Percentiles rank a stretch among this genome's conserved stretches.
Conservation (phyloP, 2,888 invertebrate species). For the Apocheima hispidaria region DNA sequence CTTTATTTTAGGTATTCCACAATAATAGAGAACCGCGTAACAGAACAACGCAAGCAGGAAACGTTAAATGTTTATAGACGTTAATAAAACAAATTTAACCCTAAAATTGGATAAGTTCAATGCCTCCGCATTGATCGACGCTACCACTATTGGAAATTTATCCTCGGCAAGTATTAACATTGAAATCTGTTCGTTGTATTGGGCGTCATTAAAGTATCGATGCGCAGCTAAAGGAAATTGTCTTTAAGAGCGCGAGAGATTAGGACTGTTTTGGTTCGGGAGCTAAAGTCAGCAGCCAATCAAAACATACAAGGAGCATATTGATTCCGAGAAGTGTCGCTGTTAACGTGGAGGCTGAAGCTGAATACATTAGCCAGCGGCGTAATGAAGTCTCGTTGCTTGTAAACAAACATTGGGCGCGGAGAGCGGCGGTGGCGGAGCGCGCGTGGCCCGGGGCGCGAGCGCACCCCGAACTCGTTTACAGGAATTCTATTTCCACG, state of each 20-base stretch:
- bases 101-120: slow-evolving; percentile 86
- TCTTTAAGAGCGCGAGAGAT: slow-evolving; percentile 62
- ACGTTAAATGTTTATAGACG: slow-evolving; percentile 78
- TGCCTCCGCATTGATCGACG: slow-evolving; percentile 71
- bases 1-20: slow-evolving; percentile 27
- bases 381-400: slow-evolving; percentile 86
- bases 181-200: slow-evolving; percentile 86
- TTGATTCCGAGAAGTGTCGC: slow-evolving; percentile 87
- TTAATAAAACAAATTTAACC: slow-evolving; percentile 85
- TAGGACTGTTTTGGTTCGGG: slow-evolving; percentile 66
- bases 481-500: slow-evolving; percentile 85
- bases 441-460: slow-evolving; percentile 69
- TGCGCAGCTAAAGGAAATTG: slow-evolving; percentile 61
- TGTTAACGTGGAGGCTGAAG: slow-evolving; percentile 86
- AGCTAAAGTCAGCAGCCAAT: slow-evolving; percentile 72
- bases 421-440: slow-evolving; percentile 48
- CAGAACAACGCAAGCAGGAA: slow-evolving; percentile 75
- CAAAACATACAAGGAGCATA: slow-evolving; percentile 87
- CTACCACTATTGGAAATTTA: slow-evolving; percentile 85
- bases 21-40: slow-evolving; percentile 60
- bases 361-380: slow-evolving; percentile 86
- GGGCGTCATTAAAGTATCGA: slow-evolving; percentile 79
- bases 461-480: slow-evolving; percentile 75
- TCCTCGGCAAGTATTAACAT: slow-evolving; percentile 83
- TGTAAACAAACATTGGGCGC: slow-evolving; percentile 82